phyloP scores from a whole-genome alignment of 2,888 invertebrate genomes.

The Caenorhabditis auriculariae region DNA sequence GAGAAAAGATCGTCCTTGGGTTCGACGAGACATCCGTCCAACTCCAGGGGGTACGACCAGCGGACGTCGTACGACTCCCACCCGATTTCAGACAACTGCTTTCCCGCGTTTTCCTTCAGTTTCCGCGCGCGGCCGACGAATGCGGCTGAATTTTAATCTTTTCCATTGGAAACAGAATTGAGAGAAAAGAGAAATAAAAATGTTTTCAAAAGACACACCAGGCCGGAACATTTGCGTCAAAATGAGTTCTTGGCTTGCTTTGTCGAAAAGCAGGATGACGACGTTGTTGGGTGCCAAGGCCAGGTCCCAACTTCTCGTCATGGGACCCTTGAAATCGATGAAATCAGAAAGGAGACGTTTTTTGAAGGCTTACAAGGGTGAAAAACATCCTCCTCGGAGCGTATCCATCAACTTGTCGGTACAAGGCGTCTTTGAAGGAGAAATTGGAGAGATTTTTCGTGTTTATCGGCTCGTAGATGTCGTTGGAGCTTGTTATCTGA shows the following conservation, averaged over 20 bases:
- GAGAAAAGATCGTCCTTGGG: conserved; percentile 66
- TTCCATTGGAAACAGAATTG: background rate
- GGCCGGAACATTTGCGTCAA: conserved; percentile 31
- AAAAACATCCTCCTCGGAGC: conserved; percentile 36
- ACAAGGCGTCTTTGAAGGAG: conserved; percentile 10
- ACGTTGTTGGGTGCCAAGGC: conserved; percentile 37
- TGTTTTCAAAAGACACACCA: conserved; percentile 10
- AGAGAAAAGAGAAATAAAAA: background rate
- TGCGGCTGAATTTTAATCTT: conserved; percentile 31
- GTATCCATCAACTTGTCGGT: conserved; percentile 21
- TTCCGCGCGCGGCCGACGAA: conserved; percentile 33
- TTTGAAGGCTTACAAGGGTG: conserved; percentile 19
- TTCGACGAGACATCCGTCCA: conserved; percentile 79
- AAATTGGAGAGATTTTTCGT: conserved; percentile 3
- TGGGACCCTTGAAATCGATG: conserved; percentile 23
- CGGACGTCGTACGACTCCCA: conserved; percentile 30
- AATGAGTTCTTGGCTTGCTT: conserved; percentile 27
- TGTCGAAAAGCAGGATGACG: conserved; percentile 44
- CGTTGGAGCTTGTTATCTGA: conserved; percentile 6
- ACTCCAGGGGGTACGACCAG: conserved; percentile 75
- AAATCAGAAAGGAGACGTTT: background rate
- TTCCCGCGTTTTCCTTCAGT: conserved; percentile 36
- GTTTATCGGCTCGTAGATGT: conserved; percentile 4
- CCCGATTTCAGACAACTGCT: conserved; percentile 33
- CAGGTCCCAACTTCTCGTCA: conserved; percentile 46